These are phyloP conservation scores for Diplodus puntazzo DNA, from an alignment of 2,797 vertebrate genomes.

Conservation along the genomic window DNA sequence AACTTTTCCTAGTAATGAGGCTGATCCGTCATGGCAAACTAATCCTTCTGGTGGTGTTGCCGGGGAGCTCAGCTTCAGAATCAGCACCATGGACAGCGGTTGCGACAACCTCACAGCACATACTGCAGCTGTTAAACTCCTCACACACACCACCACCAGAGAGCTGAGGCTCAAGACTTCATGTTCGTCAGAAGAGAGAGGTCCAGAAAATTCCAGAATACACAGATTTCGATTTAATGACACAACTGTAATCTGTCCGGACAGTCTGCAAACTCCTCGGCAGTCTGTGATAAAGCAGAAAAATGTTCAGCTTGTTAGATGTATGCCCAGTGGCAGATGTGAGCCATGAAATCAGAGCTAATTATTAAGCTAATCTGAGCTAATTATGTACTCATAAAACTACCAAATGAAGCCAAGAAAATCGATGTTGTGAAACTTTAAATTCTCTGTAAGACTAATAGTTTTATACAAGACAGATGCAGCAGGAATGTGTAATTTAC, in stretches of 20 bases:
- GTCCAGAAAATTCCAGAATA: background rate
- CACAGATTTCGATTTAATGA: background rate
- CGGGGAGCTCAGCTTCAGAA: background rate
- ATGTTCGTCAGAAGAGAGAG: background rate
- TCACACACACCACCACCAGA: background rate
- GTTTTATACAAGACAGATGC: background rate
- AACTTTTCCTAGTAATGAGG: background rate
- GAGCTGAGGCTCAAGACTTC: background rate
- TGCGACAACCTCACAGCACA: background rate
- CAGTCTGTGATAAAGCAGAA: constrained; percentile 6
- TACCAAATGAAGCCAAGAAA: constrained; percentile 4
- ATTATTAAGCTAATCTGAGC: constrained; percentile 28
- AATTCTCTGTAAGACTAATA: background rate
- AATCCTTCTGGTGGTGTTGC: background rate
- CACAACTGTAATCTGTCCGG: background rate
- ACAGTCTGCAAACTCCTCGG: background rate
- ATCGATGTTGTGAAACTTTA: constrained; percentile 3
- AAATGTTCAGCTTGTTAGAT: background rate
- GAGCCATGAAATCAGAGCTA: constrained; percentile 34
- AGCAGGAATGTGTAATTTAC: background rate
- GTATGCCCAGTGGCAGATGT: constrained; percentile 18
- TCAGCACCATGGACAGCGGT: constrained; percentile 9
- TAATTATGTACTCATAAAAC: constrained; percentile 38
- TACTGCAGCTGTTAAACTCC: background rate
- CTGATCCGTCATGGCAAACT: background rate